Percentiles rank a stretch among this genome's conserved stretches.
Evolutionary conservation across 2,888 invertebrate species (phyloP).

Genomic region (Heteromurus nitidus): DNA sequence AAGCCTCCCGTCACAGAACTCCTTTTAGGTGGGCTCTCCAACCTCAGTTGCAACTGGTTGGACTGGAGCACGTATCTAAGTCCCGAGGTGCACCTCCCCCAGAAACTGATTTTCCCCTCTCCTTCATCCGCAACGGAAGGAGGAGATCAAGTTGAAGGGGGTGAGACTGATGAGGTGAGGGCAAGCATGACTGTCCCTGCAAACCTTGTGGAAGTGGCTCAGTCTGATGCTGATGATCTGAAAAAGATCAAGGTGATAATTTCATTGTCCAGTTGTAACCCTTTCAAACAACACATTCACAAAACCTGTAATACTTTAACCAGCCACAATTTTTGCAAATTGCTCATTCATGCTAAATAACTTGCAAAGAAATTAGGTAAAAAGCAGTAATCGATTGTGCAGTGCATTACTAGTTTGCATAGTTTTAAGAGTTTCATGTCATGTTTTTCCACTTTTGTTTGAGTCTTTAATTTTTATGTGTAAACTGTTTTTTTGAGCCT

Average conservation of each 20-base stretch:
- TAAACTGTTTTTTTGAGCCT: background rate
- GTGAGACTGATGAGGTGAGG: background rate
- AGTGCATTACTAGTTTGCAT: background rate
- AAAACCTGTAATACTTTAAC: background rate
- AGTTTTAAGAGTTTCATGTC: background rate
- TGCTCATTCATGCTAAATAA: background rate
- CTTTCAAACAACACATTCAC: conserved; percentile 9
- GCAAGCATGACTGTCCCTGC: background rate
- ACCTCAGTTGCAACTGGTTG: conserved; percentile 67
- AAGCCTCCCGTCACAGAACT: conserved; percentile 69
- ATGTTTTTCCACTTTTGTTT: background rate
- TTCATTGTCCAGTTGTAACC: conserved; percentile 23
- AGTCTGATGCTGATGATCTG: conserved; percentile 30
- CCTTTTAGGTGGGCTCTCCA: conserved; percentile 62
- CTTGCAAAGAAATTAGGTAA: background rate
- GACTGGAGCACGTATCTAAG: conserved; percentile 69
- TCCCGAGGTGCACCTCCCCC: conserved; percentile 49
- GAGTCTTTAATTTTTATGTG: background rate
- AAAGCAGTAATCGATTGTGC: background rate
- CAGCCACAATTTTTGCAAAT: background rate
- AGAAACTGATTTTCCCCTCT: conserved; percentile 50
- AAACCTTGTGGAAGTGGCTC: background rate
- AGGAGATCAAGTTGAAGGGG: background rate
- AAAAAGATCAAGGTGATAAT: conserved; percentile 66
- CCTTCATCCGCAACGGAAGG: conserved; percentile 12